phyloP scores from a whole-genome alignment of 2,113 vertebrate genomes.

The Acanthochromis polyacanthus region DNA sequence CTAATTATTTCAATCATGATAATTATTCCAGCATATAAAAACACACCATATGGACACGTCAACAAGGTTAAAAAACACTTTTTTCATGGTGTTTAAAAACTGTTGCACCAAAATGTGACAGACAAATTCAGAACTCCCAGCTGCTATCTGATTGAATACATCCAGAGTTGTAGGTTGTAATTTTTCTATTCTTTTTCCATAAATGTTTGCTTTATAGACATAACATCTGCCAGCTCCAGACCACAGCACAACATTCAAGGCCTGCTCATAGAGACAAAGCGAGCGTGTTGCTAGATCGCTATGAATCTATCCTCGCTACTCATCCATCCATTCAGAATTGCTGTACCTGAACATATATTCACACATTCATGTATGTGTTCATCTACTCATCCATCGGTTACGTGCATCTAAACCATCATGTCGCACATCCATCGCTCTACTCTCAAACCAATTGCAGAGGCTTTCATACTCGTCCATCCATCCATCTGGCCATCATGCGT shows the following conservation, averaged over 20 bases:
- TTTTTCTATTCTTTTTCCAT: not conserved
- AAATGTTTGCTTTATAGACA: not conserved
- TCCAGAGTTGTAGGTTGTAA: too few relatives aligned
- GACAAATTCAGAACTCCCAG: too few relatives aligned
- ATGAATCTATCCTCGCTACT: slow-evolving; percentile 13
- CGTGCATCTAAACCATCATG: slow-evolving; percentile 24
- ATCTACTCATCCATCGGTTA: slow-evolving; percentile 40
- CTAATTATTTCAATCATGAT: too few relatives aligned
- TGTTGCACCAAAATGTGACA: too few relatives aligned
- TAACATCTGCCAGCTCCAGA: not conserved
- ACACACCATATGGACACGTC: too few relatives aligned
- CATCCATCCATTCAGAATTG: slow-evolving; percentile 23
- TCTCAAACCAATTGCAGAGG: slow-evolving; percentile 36
- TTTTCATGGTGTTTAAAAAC: too few relatives aligned
- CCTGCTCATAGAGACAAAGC: not conserved
- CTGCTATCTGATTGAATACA: too few relatives aligned
- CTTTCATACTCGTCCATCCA: slow-evolving; percentile 49
- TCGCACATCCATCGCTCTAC: slow-evolving; percentile 34
- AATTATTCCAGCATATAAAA: too few relatives aligned
- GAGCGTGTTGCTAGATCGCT: slow-evolving; percentile 3
- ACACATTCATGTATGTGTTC: slow-evolving; percentile 41
- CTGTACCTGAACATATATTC: slow-evolving; percentile 32
- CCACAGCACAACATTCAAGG: not conserved
- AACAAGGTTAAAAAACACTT: too few relatives aligned
- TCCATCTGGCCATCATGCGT: slow-evolving; percentile 26